A percentile compares a stretch with the other conserved stretches of the same genome.
phyloP scores from a whole-genome alignment of 2,797 vertebrate genomes.

The Ambastaia sidthimunki region DNA sequence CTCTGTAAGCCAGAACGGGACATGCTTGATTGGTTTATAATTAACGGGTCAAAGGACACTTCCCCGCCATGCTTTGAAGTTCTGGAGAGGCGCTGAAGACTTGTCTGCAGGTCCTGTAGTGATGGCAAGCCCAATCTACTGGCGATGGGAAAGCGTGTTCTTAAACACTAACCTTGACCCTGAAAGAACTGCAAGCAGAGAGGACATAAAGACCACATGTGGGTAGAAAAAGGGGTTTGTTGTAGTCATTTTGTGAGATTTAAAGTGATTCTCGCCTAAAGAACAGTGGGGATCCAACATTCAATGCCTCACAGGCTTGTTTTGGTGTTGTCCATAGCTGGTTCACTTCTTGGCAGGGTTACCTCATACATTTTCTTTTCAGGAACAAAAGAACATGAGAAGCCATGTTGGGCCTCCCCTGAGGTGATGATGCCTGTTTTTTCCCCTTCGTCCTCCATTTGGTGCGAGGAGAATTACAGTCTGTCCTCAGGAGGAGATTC shows the following conservation, averaged over 20 bases:
- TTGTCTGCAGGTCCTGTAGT: background rate
- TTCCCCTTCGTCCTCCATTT: constrained; percentile 11
- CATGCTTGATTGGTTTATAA: constrained; percentile 57
- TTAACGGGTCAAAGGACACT: constrained; percentile 44
- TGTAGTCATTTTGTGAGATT: constrained; percentile 36
- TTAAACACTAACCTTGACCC: constrained; percentile 52
- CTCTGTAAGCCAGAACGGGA: constrained; percentile 41
- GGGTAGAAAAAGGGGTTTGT: background rate
- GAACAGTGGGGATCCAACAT: constrained; percentile 48
- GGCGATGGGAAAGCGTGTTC: constrained; percentile 47
- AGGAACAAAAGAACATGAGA: constrained; percentile 56
- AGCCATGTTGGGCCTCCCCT: constrained; percentile 56
- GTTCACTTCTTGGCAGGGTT: constrained; percentile 33
- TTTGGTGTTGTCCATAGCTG: constrained; percentile 44
- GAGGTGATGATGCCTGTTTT: constrained; percentile 48
- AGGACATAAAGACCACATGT: constrained; percentile 40
- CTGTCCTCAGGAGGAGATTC: constrained; percentile 22
- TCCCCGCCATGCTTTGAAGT: constrained; percentile 48
- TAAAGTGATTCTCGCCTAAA: constrained; percentile 43
- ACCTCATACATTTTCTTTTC: constrained; percentile 34
- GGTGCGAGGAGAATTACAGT: constrained; percentile 31
- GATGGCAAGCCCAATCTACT: background rate
- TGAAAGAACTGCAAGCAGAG: constrained; percentile 21
- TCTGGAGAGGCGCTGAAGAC: constrained; percentile 18
- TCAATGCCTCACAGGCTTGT: constrained; percentile 53